Evolutionary conservation across 2,888 invertebrate genomes (phyloP).

Genomic region (Aelia acuminata): DNA sequence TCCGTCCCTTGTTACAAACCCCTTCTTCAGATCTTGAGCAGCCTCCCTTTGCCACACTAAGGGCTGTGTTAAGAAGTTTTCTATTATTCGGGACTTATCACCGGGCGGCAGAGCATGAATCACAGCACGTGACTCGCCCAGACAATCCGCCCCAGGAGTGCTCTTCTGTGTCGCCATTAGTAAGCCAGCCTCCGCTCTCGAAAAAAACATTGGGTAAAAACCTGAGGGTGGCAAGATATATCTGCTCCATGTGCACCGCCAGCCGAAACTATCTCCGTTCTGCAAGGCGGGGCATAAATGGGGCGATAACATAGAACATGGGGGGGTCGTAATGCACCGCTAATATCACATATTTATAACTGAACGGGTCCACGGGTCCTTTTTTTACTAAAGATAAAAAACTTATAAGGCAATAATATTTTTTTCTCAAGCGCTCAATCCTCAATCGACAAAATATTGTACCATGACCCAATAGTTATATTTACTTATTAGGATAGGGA

Average conservation of each 20-base stretch:
- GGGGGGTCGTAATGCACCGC: not conserved
- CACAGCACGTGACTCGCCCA: not conserved
- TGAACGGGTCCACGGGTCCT: not conserved
- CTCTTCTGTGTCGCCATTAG: conserved; percentile 43
- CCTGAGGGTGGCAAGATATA: conserved; percentile 23
- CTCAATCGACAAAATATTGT: too few species aligned
- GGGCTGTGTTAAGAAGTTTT: not conserved
- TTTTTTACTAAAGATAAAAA: not conserved
- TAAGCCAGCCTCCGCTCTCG: not conserved
- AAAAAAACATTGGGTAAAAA: conserved; percentile 34
- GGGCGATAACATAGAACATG: not conserved
- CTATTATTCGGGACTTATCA: conserved; percentile 20
- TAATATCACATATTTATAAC: not conserved
- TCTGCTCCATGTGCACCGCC: not conserved
- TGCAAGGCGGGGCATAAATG: conserved; percentile 12
- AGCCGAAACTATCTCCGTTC: conserved; percentile 6
- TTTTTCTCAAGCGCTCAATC: too few species aligned
- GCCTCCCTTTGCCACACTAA: not conserved
- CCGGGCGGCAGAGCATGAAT: conserved; percentile 16
- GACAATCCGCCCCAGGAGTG: conserved; percentile 21
- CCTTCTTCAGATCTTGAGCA: not conserved
- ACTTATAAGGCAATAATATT: not conserved
- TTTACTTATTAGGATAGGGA: too few species aligned
- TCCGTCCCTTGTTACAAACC: not conserved
- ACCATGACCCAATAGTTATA: too few species aligned